A percentile compares a stretch with the other conserved stretches of the same genome.
phyloP scores from a whole-genome alignment of 2,888 invertebrate species.

The Melieria crassipennis region DNA sequence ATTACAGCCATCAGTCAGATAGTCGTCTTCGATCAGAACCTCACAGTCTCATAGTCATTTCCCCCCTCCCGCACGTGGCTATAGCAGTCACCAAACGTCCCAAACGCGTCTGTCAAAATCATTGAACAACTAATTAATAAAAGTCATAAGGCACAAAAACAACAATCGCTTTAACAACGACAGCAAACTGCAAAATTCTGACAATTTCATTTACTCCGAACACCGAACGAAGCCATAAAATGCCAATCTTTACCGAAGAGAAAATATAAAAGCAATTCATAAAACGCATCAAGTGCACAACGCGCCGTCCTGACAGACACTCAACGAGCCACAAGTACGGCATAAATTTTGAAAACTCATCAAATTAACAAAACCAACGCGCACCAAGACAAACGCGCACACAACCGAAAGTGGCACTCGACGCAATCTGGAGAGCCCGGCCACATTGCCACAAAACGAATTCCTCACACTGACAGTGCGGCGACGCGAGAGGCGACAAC shows the following conservation, averaged over 20 bases:
- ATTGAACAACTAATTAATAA: not conserved
- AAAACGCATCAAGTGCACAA: not conserved
- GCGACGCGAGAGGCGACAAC: not conserved
- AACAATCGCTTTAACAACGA: not conserved
- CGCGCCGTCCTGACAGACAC: not conserved
- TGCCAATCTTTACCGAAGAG: not conserved
- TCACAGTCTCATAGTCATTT: too few species aligned
- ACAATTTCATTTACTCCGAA: not conserved
- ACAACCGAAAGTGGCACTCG: not conserved
- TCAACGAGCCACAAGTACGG: not conserved
- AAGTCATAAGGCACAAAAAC: not conserved
- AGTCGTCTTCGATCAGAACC: too few species aligned
- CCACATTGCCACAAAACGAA: not conserved
- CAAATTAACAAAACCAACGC: not conserved
- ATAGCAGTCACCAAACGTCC: too few species aligned
- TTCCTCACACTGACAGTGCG: not conserved
- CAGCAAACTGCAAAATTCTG: not conserved
- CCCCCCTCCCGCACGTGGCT: too few species aligned
- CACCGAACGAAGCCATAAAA: not conserved
- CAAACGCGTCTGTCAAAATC: not conserved
- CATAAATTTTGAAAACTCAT: conserved; percentile 1
- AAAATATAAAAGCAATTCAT: not conserved
- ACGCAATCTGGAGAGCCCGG: not conserved
- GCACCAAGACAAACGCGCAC: not conserved
- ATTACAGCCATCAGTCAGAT: too few species aligned